Base-by-base conservation (phyloP, 2,888 invertebrate genomes). In the Scaptodrosophila latifasciaeformis region DNA sequence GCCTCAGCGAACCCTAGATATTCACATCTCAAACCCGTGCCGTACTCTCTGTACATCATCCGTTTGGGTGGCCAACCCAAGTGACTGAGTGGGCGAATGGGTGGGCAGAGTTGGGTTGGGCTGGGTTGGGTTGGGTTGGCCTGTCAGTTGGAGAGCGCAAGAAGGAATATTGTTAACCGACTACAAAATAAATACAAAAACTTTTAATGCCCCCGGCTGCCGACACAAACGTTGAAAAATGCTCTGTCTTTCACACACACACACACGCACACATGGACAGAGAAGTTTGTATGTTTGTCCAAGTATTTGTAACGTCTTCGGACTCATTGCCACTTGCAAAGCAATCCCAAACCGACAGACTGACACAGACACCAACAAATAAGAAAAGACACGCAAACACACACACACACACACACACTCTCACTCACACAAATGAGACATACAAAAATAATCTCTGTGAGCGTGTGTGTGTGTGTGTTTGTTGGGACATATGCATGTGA, bases 121-220 rank as follows among this genome's bases (percentile, higher is more conserved):
- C n/a, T n/a, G n/a, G n/a, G n/a, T n/a, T n/a, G n/a, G n/a, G n/a
- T n/a, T n/a, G n/a, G 37, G 10, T 37, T 37, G 37, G 37, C 17
- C 37, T 15, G 6, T 9, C 37, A 17, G 15, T 37, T 10, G 1
- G 37, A 1, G 6, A 17, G 13, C 17, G 37, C n/a, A n/a, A 17
- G 45, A 59, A 65, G 81, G 81, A 82, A 74, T 76, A 81, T 78
- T 79, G 81, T 81, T 81, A 83, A 82, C 83, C 83, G 80, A 78
- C 81, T 78, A 66, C 82, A 81, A 82, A 76, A 67, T 78, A 74
- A 82, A 81, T 70, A 82, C 80, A 79, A 65, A 82, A 75, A 70
- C 81, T 81, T 78, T 81, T 78, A 78, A 78, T 78, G 77, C 77
- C 74, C 63, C 76, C 70, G 58, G 68, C 76, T 59, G 58, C 68